These are phyloP conservation scores for Limnephilus marmoratus DNA, from an alignment of 2,888 invertebrate genomes.

Conservation along the genomic window DNA sequence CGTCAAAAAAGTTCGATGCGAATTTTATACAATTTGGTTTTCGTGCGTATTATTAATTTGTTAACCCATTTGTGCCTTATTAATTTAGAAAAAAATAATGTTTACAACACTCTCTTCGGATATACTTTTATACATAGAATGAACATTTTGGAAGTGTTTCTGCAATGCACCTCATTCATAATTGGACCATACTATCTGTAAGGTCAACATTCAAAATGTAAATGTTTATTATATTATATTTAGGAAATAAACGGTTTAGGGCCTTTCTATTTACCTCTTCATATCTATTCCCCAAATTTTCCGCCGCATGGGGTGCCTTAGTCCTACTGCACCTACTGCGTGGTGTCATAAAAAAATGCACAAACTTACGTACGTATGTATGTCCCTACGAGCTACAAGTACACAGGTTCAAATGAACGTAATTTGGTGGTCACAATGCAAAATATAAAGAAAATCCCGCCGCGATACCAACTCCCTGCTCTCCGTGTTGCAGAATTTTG, in stretches of 20 bases:
- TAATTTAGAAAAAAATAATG: too few species aligned
- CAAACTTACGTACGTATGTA: background rate
- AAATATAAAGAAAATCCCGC: conserved; percentile 36
- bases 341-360: background rate
- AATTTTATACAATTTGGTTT: too few species aligned
- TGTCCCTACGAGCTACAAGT: background rate
- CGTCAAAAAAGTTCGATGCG: too few species aligned
- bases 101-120: too few species aligned
- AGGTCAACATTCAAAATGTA: background rate
- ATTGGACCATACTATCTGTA: background rate
- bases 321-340: background rate
- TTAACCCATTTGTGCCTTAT: too few species aligned
- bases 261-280: background rate
- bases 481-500: conserved; percentile 59
- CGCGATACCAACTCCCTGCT: conserved; percentile 15
- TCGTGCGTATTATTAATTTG: too few species aligned
- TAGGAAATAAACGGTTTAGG: background rate
- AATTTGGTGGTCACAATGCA: background rate
- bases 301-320: background rate
- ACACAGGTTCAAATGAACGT: background rate
- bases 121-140: background rate
- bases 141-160: background rate
- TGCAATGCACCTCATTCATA: background rate
- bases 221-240: background rate
- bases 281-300: background rate